Evolutionary conservation across 2,113 vertebrate species (phyloP), one percentile per base, ranked within the genome.

Genomic region (Neolamprologus tretocephalus): DNA sequence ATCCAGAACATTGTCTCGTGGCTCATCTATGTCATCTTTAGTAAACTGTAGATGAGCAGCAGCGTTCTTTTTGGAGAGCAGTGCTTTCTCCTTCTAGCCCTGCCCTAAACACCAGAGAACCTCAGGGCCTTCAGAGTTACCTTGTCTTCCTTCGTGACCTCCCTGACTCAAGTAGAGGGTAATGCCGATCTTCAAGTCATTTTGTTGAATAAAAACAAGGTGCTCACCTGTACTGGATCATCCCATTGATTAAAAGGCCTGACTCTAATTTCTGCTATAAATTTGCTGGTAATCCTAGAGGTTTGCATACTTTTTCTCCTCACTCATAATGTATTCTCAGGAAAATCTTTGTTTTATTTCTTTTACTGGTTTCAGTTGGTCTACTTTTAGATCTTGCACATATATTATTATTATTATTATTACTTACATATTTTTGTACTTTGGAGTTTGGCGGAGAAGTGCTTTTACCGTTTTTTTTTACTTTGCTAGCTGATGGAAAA

Each of bases 161-260:
- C 16, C 23, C 42, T 49, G 14, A 78, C 16, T 78, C 14, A 11
- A 0, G 0, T 47, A 47, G 71, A 78, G 42, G 71, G 16, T 78
- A 49, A 31, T 26, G 42, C 21, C 0, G 8, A 6, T 75, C 68
- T 45, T 45, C 13, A 28, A 17, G 23, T 47, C 37, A 42, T 26
- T 73, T 47, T 0, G 14, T 47, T 45, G 37, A 73, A 73, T 73
- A 45, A 45, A 73, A 73, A 73, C 68, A 73, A 73, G 66, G 3
- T 73, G 37, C 37, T 21, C 37, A 73, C 37, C 14, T 45, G 40
- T 47, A 47, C 14, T 47, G 40, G 40, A 28, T 47, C 68, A 75
- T 47, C 9, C 68, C 40, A 47, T 0, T 47, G 23, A 28, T 28
- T 7, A 19, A 73, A 73, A 73, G 37, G 37, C 37, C 37, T 2